These are phyloP conservation scores for Darevskia nairensis DNA, from an alignment of 2,797 vertebrate genomes.

Conservation along the genomic window DNA sequence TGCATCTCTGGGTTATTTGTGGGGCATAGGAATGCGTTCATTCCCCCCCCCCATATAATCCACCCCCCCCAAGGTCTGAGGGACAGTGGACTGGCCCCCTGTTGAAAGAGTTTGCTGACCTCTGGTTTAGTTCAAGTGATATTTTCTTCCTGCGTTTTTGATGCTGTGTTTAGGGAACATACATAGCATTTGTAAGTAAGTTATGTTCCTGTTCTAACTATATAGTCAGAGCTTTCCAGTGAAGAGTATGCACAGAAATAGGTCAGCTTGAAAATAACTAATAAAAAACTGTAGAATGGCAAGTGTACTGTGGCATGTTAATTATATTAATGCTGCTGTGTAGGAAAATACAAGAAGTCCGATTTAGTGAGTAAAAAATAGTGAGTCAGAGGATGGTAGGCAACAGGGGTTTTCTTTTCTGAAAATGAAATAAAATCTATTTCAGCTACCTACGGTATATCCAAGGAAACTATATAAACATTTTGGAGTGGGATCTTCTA, in stretches of 20 bases:
- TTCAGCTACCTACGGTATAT: background rate
- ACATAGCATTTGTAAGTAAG: background rate
- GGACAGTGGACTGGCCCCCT: too few relatives aligned
- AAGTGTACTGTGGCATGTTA: background rate
- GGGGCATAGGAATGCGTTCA: too few relatives aligned
- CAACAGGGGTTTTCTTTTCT: background rate
- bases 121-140: too few relatives aligned
- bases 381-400: background rate
- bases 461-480: background rate
- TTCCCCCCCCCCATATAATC: too few relatives aligned
- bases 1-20: too few relatives aligned
- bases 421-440: too few relatives aligned
- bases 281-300: background rate
- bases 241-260: background rate
- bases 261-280: slow-evolving; percentile 18
- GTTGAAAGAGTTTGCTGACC: too few relatives aligned
- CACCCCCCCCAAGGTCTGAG: too few relatives aligned
- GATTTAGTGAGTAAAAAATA: background rate
- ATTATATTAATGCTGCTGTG: background rate
- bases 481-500: background rate
- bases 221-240: background rate
- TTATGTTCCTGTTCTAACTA: background rate
- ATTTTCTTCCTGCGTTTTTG: too few relatives aligned
- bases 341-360: background rate
- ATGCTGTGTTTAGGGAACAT: too few relatives aligned